Conservation (phyloP, 2,888 invertebrate species). For the Rotaria sp. region DNA sequence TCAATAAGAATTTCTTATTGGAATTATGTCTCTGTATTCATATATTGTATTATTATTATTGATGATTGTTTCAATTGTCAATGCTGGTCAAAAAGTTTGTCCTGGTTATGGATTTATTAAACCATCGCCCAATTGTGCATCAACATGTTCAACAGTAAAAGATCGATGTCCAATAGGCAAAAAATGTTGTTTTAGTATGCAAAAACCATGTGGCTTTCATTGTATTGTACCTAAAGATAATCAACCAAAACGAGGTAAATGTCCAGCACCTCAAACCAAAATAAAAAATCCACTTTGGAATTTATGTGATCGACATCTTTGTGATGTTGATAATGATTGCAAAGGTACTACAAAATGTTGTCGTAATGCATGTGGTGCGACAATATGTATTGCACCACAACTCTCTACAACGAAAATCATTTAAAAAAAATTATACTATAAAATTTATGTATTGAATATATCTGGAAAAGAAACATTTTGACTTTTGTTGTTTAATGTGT, state of each 20-base stretch:
- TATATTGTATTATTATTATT: too few species aligned
- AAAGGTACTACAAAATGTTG: not conserved
- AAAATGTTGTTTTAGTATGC: not conserved
- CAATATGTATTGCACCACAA: not conserved
- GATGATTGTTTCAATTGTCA: too few species aligned
- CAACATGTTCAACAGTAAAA: not conserved
- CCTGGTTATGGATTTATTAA: not conserved
- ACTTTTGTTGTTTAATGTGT: too few species aligned
- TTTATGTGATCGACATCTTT: not conserved
- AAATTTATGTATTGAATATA: too few species aligned
- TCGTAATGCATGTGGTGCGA: not conserved
- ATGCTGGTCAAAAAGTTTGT: not conserved
- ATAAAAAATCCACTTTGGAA: not conserved
- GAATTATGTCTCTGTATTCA: too few species aligned
- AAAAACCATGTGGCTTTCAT: not conserved
- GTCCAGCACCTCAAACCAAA: not conserved
- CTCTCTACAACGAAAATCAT: too few species aligned
- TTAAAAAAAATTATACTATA: too few species aligned
- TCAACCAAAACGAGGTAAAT: not conserved
- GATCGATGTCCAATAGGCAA: not conserved
- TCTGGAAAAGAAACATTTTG: too few species aligned
- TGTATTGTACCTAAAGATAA: not conserved
- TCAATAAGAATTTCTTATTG: too few species aligned
- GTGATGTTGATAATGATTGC: not conserved
- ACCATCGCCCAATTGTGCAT: not conserved